These are phyloP conservation scores for Tapera naevia DNA, from an alignment of 2,797 vertebrate species.

Conservation along the genomic window DNA sequence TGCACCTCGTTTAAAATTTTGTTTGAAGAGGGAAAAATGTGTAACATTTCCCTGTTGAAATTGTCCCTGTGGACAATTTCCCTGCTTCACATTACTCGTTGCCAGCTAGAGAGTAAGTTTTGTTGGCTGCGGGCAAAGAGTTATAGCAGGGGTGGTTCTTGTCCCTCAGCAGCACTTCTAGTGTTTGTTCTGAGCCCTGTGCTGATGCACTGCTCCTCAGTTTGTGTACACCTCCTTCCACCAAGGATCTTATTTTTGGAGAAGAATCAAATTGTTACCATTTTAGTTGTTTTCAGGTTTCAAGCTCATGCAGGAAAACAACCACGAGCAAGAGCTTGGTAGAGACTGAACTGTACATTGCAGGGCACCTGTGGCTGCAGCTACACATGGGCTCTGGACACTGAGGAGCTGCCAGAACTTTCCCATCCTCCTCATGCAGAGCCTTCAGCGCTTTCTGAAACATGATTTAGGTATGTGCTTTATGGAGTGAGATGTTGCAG, in stretches of 20 bases:
- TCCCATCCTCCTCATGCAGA: not conserved
- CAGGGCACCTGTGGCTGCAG: not conserved
- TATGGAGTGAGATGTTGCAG: not conserved
- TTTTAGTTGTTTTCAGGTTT: not conserved
- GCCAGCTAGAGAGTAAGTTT: not conserved
- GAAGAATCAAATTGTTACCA: not conserved
- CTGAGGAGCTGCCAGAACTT: not conserved
- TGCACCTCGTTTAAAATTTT: not conserved
- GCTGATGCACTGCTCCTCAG: not conserved
- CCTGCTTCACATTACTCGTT: rapidly evolving
- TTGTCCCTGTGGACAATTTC: too few species aligned
- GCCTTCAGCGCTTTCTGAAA: not conserved
- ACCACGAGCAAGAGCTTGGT: not conserved
- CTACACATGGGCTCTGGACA: not conserved
- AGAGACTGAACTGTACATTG: not conserved
- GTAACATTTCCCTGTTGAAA: too few species aligned
- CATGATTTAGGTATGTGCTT: not conserved
- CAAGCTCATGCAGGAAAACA: not conserved
- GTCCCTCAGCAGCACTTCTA: not conserved
- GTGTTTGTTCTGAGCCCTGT: not conserved
- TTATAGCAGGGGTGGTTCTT: not conserved
- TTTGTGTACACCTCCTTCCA: not conserved
- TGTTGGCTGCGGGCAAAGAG: rapidly evolving
- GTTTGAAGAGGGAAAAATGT: not conserved
- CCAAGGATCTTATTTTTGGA: not conserved